phyloP scores from a whole-genome alignment of 64 coral and sea anemone genomes.

The Astreopora myriophthalma region DNA sequence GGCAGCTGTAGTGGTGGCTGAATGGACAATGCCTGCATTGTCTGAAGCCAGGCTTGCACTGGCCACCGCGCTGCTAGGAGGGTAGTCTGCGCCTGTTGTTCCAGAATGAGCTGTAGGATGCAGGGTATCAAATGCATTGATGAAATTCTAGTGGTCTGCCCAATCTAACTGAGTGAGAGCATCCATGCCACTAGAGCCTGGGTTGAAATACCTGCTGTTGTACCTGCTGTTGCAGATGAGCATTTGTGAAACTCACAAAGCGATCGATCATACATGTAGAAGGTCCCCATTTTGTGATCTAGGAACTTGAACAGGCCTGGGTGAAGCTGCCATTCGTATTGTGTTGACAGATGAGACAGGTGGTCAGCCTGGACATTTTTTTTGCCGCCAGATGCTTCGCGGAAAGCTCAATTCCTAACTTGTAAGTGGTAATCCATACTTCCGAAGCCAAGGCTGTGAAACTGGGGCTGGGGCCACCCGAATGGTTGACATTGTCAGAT shows the following conservation, averaged over 20 bases:
- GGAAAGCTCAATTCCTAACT: neutral
- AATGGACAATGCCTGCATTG: neutral
- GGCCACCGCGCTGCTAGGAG: neutral
- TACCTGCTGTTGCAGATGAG: neutral
- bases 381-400: neutral
- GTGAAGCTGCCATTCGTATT: neutral
- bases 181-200: neutral
- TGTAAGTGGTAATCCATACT: neutral
- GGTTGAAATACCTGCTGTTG: conserved; percentile 20
- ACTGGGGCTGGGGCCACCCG: neutral
- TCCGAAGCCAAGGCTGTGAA: neutral
- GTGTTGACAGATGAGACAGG: neutral
- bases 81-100: neutral
- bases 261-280: neutral
- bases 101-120: neutral
- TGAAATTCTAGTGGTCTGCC: conserved; percentile 19
- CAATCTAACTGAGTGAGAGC: conserved; percentile 25
- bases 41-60: neutral
- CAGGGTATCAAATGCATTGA: neutral
- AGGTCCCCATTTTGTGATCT: neutral
- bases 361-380: neutral
- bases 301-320: neutral
- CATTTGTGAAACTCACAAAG: neutral
- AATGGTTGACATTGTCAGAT: neutral
- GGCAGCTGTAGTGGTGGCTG: neutral